Conservation (phyloP, 2,888 invertebrate genomes). For the Lasioglossum malachurum region DNA sequence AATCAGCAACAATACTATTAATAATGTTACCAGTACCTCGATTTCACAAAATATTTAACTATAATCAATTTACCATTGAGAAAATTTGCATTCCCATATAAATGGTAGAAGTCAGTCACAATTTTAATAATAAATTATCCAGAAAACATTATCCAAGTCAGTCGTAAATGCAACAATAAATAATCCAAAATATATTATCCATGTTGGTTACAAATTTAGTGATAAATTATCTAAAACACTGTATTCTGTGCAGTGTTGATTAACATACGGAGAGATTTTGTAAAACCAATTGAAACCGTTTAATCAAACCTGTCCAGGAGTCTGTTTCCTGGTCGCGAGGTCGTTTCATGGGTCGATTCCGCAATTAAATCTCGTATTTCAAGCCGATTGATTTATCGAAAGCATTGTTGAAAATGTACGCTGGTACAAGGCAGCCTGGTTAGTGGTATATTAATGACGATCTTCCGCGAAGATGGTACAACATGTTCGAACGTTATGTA, state of each 20-base stretch:
- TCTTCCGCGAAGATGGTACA: slow-evolving; percentile 53
- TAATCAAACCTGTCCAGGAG: neutral
- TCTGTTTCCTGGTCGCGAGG: neutral
- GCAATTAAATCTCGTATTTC: slow-evolving; percentile 52
- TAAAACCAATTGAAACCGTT: neutral
- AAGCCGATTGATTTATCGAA: slow-evolving; percentile 58
- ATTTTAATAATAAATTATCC: neutral
- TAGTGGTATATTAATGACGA: slow-evolving; percentile 66
- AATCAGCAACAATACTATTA: neutral
- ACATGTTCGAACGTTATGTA: slow-evolving; percentile 60
- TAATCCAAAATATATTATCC: neutral
- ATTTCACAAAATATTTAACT: neutral
- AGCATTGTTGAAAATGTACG: slow-evolving; percentile 58
- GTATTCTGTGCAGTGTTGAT: neutral
- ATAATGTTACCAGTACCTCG: neutral
- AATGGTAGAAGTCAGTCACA: neutral
- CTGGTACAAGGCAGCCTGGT: slow-evolving; percentile 53
- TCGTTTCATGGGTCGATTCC: slow-evolving; percentile 22
- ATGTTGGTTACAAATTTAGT: neutral
- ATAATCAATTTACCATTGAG: too few species aligned
- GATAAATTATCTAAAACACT: neutral
- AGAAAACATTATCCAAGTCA: neutral
- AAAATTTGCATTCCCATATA: neutral
- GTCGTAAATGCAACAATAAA: neutral
- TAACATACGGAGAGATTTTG: neutral